phyloP scores from a whole-genome alignment of 2,888 invertebrate species.

The Troides helena region DNA sequence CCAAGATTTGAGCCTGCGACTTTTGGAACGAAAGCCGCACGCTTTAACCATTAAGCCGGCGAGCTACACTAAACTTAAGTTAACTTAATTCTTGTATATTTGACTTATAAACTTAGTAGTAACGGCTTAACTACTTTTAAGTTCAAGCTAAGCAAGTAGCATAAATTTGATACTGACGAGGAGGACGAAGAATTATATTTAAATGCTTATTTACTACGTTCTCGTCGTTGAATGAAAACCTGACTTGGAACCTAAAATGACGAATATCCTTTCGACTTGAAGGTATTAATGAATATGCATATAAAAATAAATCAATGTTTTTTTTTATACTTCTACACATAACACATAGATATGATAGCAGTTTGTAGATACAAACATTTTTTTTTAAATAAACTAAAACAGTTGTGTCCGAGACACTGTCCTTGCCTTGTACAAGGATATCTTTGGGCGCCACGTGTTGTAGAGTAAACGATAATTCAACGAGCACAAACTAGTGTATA shows the following conservation, averaged over 20 bases:
- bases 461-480: too few species aligned
- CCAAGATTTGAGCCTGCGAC: too few species aligned
- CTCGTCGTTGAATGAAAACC: not conserved
- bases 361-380: too few species aligned
- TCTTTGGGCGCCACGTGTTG: too few species aligned
- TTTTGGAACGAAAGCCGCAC: too few species aligned
- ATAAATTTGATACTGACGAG: not conserved
- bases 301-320: not conserved
- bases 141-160: not conserved
- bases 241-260: not conserved
- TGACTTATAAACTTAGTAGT: not conserved
- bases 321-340: too few species aligned
- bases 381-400: too few species aligned
- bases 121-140: not conserved
- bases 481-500: too few species aligned
- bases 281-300: not conserved
- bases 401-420: too few species aligned
- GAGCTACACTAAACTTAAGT: not conserved
- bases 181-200: not conserved
- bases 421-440: too few species aligned
- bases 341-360: too few species aligned
- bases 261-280: not conserved
- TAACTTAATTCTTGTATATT: not conserved
- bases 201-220: not conserved
- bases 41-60: too few species aligned